Evolutionary conservation across 2,888 invertebrate species (phyloP).

Genomic region (Metellina segmentata): DNA sequence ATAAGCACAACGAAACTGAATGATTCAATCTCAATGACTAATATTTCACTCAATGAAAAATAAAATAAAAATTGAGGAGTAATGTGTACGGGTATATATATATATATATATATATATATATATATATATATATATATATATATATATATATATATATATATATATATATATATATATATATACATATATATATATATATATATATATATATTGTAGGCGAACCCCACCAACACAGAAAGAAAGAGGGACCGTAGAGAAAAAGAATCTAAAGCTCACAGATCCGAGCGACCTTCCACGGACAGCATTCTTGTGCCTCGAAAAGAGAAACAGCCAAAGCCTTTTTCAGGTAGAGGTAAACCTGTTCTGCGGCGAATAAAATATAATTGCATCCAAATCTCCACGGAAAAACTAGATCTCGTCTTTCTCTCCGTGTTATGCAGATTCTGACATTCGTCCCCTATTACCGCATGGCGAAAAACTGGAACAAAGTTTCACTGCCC

Average conservation of each 20-base stretch:
- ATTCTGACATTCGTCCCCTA: neutral
- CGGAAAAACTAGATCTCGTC: conserved; percentile 45
- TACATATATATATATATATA: too few species aligned
- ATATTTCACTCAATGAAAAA: too few species aligned
- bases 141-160: too few species aligned
- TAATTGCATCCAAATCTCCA: conserved; percentile 28
- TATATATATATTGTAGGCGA: neutral
- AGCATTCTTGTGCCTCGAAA: conserved; percentile 52
- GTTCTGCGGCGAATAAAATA: conserved; percentile 27
- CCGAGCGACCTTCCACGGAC: conserved; percentile 71
- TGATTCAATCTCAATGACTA: too few species aligned
- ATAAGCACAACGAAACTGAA: too few species aligned
- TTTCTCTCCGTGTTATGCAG: conserved; percentile 27
- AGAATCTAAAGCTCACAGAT: conserved; percentile 1
- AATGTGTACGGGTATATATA: too few species aligned
- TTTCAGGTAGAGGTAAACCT: conserved; percentile 67
- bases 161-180: too few species aligned
- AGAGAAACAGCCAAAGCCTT: conserved; percentile 15
- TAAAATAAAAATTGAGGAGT: too few species aligned
- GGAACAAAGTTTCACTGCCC: conserved; percentile 4
- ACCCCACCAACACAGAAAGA: neutral
- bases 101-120: too few species aligned
- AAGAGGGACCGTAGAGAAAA: neutral
- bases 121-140: too few species aligned
- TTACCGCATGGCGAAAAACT: conserved; percentile 16